Evolutionary conservation across 2,797 vertebrate species (phyloP).

Genomic region (Cossypha dichroa): DNA sequence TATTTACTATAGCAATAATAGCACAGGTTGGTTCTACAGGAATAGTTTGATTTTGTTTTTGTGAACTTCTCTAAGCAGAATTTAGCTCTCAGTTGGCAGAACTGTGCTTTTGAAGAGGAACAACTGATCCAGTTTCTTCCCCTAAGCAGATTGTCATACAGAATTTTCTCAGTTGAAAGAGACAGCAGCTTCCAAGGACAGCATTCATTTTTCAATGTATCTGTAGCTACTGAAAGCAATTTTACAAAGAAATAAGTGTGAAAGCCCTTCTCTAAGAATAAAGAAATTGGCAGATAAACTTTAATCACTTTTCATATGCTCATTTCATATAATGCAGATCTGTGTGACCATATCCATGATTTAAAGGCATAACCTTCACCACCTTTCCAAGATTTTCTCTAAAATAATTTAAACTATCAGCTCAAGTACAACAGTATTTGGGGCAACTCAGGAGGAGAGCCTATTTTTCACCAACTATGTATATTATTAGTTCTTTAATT

Average conservation of each 20-base stretch:
- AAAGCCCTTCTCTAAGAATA: neutral
- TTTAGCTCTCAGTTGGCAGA: neutral
- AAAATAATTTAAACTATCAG: neutral
- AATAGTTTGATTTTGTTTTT: neutral
- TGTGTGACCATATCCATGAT: neutral
- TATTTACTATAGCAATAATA: neutral
- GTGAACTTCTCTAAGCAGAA: neutral
- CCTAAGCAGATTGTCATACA: neutral
- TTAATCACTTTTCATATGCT: neutral
- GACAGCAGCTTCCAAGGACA: neutral
- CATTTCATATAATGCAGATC: neutral
- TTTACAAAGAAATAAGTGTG: neutral
- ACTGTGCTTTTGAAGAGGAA: neutral
- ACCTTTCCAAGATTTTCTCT: neutral
- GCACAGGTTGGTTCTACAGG: neutral
- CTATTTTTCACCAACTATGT: neutral
- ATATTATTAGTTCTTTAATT: neutral
- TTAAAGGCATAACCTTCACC: neutral
- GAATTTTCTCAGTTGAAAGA: neutral
- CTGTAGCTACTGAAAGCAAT: neutral
- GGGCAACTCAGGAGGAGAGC: neutral
- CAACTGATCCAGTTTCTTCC: neutral
- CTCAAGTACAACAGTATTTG: neutral
- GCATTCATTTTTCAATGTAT: neutral
- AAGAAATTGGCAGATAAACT: neutral